phyloP scores from a whole-genome alignment of 2,888 invertebrate species.

The Adineta ricciae region DNA sequence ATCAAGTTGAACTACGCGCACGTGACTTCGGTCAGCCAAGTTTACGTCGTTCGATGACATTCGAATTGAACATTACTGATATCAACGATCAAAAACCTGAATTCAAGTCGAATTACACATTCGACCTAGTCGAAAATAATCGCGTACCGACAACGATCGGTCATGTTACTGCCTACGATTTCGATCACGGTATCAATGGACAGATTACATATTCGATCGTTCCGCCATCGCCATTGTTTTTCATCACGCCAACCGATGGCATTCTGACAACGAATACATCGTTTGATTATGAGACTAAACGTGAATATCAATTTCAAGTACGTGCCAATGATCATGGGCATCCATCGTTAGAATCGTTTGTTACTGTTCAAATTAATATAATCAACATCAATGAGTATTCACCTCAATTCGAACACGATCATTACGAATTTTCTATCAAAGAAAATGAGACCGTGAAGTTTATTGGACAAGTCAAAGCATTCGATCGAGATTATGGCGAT shows the following conservation, averaged over 20 bases:
- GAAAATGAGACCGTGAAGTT: not conserved
- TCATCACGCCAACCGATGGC: not conserved
- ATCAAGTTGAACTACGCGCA: not conserved
- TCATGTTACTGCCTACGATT: not conserved
- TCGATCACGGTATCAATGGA: not conserved
- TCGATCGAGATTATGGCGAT: not conserved
- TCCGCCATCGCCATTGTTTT: not conserved
- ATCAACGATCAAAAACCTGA: slow-evolving; percentile 14
- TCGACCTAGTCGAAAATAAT: slow-evolving; percentile 20
- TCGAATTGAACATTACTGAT: slow-evolving; percentile 10
- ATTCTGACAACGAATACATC: not conserved
- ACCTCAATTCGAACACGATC: not conserved
- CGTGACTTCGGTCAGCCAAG: slow-evolving; percentile 8
- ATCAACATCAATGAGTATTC: not conserved
- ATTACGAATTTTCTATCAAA: not conserved
- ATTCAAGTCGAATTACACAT: not conserved
- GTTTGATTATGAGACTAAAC: not conserved
- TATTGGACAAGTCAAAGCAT: slow-evolving; percentile 13
- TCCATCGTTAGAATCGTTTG: not conserved
- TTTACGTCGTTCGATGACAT: not conserved
- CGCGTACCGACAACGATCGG: not conserved
- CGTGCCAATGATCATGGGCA: slow-evolving; percentile 2
- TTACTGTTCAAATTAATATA: not conserved
- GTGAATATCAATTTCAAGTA: slow-evolving; percentile 10
- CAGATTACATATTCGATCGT: not conserved